Evolutionary conservation across 2,797 vertebrate genomes (phyloP).

Genomic region (Poeciliopsis turneri): DNA sequence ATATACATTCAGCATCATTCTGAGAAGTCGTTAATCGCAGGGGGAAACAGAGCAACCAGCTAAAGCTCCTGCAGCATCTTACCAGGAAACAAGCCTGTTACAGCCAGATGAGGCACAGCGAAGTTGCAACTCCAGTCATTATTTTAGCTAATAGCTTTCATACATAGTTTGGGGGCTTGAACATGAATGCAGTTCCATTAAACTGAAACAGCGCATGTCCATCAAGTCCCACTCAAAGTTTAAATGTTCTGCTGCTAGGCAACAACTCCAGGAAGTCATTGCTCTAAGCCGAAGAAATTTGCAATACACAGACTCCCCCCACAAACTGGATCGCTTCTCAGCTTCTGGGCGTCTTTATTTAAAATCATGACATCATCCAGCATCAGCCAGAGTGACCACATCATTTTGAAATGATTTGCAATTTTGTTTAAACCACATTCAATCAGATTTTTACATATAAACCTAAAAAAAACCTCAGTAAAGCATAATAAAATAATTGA

Average conservation of each 20-base stretch:
- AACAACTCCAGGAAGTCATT: constrained; percentile 23
- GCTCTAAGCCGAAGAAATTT: constrained; percentile 3
- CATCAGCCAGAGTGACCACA: not conserved
- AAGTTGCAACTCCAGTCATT: not conserved
- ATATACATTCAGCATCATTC: not conserved
- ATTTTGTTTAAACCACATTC: not conserved
- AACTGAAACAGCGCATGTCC: not conserved
- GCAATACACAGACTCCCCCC: not conserved
- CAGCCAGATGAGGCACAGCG: not conserved
- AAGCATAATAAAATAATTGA: not conserved
- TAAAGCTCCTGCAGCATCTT: not conserved
- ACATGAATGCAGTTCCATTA: not conserved
- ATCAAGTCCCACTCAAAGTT: not conserved
- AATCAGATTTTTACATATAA: not conserved
- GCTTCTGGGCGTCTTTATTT: not conserved
- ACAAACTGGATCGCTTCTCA: not conserved
- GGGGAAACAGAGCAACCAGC: not conserved
- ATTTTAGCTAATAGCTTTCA: constrained; percentile 6
- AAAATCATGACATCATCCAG: not conserved
- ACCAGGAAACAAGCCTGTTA: not conserved
- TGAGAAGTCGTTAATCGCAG: not conserved
- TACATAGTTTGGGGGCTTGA: constrained; percentile 9
- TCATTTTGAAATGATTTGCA: not conserved
- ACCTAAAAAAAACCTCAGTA: not conserved
- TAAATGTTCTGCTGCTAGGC: constrained; percentile 24